phyloP scores from a whole-genome alignment of 2,888 invertebrate species.

The Oasisia sp. region DNA sequence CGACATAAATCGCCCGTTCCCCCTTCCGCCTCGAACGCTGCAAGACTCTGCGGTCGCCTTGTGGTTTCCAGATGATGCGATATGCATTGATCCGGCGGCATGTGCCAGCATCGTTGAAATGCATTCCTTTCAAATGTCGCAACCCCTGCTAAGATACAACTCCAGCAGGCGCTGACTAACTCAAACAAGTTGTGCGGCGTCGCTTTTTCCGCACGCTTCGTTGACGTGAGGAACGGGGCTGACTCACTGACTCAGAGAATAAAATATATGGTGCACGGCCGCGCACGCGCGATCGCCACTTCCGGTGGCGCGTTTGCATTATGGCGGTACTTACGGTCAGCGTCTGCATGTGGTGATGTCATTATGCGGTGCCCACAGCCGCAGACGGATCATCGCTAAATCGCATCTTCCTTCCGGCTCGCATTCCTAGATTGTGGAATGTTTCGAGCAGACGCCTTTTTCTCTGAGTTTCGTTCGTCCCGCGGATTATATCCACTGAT shows the following conservation, averaged over 20 bases:
- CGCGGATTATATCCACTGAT: not conserved
- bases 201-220: not conserved
- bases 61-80: constrained; percentile 17
- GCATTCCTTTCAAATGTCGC: constrained; percentile 6
- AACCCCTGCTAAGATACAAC: not conserved
- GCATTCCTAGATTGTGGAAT: not conserved
- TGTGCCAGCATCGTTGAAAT: not conserved
- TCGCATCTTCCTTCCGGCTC: not conserved
- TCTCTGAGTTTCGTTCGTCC: constrained; percentile 9
- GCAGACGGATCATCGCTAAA: not conserved
- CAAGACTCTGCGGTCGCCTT: not conserved
- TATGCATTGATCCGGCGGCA: not conserved
- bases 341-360: not conserved
- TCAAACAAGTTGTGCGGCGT: not conserved
- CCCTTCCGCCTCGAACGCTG: not conserved
- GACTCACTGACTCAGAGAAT: not conserved
- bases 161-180: constrained; percentile 10
- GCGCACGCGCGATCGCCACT: not conserved
- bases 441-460: constrained; percentile 12
- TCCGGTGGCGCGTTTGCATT: constrained; percentile 13
- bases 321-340: constrained; percentile 10
- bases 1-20: not conserved
- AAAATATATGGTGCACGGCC: not conserved
- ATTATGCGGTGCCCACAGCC: not conserved
- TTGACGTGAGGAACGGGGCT: not conserved